phyloP scores from a whole-genome alignment of 2,888 invertebrate genomes.

The Magallana nippona region DNA sequence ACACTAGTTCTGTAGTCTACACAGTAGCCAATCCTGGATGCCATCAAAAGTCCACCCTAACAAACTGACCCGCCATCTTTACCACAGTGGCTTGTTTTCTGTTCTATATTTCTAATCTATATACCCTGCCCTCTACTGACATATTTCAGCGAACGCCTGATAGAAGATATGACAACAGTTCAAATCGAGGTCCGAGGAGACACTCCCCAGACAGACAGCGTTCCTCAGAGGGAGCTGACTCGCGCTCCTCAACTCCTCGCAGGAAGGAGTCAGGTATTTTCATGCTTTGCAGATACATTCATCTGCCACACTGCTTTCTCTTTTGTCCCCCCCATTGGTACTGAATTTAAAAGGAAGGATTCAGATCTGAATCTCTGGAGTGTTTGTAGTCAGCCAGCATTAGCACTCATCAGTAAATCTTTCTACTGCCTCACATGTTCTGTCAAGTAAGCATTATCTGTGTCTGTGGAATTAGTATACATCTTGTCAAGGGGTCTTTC shows the following conservation, averaged over 20 bases:
- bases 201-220: slow-evolving; percentile 33
- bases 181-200: slow-evolving; percentile 10
- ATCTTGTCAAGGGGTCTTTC: not conserved
- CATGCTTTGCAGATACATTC: slow-evolving; percentile 30
- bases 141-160: slow-evolving; percentile 42
- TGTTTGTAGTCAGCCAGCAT: slow-evolving; percentile 25
- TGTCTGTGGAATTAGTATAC: not conserved
- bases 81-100: not conserved
- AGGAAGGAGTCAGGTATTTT: slow-evolving; percentile 46
- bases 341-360: not conserved
- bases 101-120: slow-evolving; percentile 4
- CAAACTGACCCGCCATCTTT: slow-evolving; percentile 3
- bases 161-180: slow-evolving; percentile 14
- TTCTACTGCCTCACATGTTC: slow-evolving; percentile 9
- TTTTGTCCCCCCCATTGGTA: slow-evolving; percentile 19
- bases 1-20: not conserved
- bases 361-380: slow-evolving; percentile 31
- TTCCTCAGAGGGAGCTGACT: slow-evolving; percentile 34
- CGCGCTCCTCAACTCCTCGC: slow-evolving; percentile 39
- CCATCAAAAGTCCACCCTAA: not conserved
- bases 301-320: slow-evolving; percentile 31
- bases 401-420: slow-evolving; percentile 16
- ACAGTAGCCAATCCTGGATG: not conserved
- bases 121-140: slow-evolving; percentile 28
- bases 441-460: not conserved